Conservation (phyloP, 2,888 invertebrate genomes). For the Petrolisthes cinctipes region DNA sequence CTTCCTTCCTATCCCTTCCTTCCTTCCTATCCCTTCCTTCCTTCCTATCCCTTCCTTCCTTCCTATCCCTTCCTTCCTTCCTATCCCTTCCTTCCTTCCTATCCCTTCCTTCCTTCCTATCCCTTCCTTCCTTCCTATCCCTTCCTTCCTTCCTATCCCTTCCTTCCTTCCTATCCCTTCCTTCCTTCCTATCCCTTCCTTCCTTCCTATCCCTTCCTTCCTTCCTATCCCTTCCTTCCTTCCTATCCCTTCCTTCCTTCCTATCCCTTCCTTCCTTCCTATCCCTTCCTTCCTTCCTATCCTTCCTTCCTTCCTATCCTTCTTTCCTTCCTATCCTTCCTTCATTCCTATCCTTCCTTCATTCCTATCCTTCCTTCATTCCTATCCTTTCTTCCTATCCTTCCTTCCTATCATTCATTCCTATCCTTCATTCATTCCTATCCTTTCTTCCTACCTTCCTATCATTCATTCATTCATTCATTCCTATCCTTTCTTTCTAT, state of each 20-base stretch:
- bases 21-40: neutral
- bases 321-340: neutral
- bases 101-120: neutral
- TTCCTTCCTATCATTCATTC: neutral
- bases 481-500: neutral
- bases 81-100: neutral
- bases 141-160: neutral
- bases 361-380: neutral
- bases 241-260: neutral
- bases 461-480: neutral
- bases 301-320: neutral
- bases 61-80: neutral
- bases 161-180: neutral
- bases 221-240: neutral
- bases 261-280: neutral
- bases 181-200: neutral
- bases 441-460: neutral
- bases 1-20: neutral
- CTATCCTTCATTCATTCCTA: neutral
- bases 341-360: neutral
- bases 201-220: neutral
- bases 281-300: neutral
- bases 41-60: constrained; percentile 10
- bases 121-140: neutral
- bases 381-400: neutral